Percentiles rank a stretch among this genome's conserved stretches.
These are phyloP conservation scores for Mimas tiliae DNA, from an alignment of 2,888 invertebrate genomes.

Conservation along the genomic window DNA sequence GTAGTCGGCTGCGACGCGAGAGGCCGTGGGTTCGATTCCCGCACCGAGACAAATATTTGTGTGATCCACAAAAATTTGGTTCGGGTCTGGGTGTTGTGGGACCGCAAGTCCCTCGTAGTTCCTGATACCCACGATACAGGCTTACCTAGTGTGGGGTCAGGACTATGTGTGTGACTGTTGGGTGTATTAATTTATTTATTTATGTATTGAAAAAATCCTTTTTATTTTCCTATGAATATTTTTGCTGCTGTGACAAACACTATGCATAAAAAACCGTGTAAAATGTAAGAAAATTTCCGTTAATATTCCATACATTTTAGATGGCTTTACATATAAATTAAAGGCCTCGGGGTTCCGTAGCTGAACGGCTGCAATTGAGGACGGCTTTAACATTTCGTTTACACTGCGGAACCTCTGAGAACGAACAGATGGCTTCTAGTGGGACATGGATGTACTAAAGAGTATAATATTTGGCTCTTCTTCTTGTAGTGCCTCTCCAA, in stretches of 20 bases:
- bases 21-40: no score
- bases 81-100: no score
- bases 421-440: slow-evolving; percentile 65
- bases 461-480: slow-evolving; percentile 40
- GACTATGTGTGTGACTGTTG: no score
- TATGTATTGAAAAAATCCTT: slow-evolving; percentile 1
- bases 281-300: slow-evolving; percentile 29
- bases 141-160: no score
- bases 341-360: slow-evolving; percentile 63
- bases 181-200: no score
- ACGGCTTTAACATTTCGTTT: slow-evolving; percentile 66
- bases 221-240: slow-evolving; percentile 19
- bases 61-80: no score
- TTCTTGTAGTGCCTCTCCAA: no score
- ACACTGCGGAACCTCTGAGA: slow-evolving; percentile 68
- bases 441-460: background rate
- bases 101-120: no score
- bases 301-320: slow-evolving; percentile 54
- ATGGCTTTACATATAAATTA: slow-evolving; percentile 64
- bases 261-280: slow-evolving; percentile 22
- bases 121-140: no score
- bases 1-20: no score
- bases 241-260: slow-evolving; percentile 15
- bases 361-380: slow-evolving; percentile 55
- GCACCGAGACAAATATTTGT: no score